Percentiles rank a stretch among this genome's conserved stretches.
Evolutionary conservation across 2,113 vertebrate genomes (phyloP).

Genomic region (Centropristis striata): DNA sequence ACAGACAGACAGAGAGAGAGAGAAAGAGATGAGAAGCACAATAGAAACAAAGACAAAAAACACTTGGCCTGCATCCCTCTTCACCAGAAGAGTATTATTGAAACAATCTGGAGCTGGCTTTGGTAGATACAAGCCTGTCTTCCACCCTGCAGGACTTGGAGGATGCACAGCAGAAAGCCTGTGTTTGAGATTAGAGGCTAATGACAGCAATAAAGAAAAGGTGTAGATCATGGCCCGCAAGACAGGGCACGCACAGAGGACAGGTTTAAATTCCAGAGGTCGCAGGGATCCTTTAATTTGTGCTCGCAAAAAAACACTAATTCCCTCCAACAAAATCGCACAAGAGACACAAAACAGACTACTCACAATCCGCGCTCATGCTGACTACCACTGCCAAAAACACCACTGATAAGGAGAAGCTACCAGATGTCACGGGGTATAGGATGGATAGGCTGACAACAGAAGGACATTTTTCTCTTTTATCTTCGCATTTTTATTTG

Average conservation of each 20-base stretch:
- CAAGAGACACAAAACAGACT: constrained; percentile 53
- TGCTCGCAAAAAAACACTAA: constrained; percentile 50
- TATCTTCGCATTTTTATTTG: constrained; percentile 46
- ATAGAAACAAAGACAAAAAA: constrained; percentile 39
- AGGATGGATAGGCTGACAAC: constrained; percentile 22
- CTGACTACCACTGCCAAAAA: constrained; percentile 45
- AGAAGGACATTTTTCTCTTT: constrained; percentile 37
- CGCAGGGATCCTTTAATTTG: constrained; percentile 73
- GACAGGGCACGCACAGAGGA: constrained; percentile 65
- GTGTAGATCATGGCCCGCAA: constrained; percentile 70
- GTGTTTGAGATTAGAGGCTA: constrained; percentile 69
- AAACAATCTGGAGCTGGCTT: constrained; percentile 68
- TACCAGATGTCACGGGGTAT: constrained; percentile 61
- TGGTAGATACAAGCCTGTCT: constrained; percentile 39
- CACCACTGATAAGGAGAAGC: constrained; percentile 49
- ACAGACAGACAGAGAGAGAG: constrained; percentile 24
- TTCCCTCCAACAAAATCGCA: constrained; percentile 54
- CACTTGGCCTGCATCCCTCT: constrained; percentile 32
- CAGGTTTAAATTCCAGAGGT: constrained; percentile 74
- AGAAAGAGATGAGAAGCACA: constrained; percentile 21
- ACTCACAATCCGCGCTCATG: constrained; percentile 21
- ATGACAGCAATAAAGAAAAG: constrained; percentile 76
- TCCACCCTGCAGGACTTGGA: constrained; percentile 53
- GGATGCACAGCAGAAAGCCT: constrained; percentile 51
- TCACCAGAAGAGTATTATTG: constrained; percentile 58